Base-by-base conservation (phyloP, 2,888 invertebrate species). In the Acrocyrtus sp. region DNA sequence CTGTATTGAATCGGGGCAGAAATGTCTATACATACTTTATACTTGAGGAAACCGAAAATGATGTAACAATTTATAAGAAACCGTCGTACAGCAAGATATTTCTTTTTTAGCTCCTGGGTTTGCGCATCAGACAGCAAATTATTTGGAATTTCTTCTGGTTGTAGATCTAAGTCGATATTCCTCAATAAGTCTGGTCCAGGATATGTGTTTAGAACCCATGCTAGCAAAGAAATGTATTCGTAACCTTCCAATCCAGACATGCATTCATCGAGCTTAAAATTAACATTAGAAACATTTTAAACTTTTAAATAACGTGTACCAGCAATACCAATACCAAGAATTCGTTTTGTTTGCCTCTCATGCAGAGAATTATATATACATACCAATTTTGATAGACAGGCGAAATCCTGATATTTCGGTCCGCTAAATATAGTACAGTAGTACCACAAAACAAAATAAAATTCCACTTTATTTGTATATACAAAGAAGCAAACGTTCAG, bases 201-300 rank as follows among this genome's bases (percentile, higher is more conserved):
- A 84, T 99, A 99, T 0, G 94, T 94, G 83, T 95, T 95, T 78
- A 95, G 89, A 15, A 91, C 90, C 98, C 98, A 99, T 0, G 93
- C 92, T 8, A 99, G 86, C 62, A 99, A 85, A 0, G 97, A 94
- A 0, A 98, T 96, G 84, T 95, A 95, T 84, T 99, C 99, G 84
- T 98, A 98, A 45, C 97, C 98, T 86, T 98, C 94, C 62, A 98
- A 85, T 0, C 95, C 95, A 0, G 89, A 88, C n/a, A 96, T 93
- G 51, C 96, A 89, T 82, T 95, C 95, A 85, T 94, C 91, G 17
- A 98, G 85, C 92, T 87, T 82, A 6, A 45, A 63, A 45, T 34
- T 34, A 67, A 15, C n/a, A n/a, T n/a, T n/a, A n/a, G n/a, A n/a
- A 41, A 24, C 6, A 27, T n/a, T 6, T 43, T 8, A 22, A 39